Evolutionary conservation across 2,888 invertebrate species (phyloP), one percentile per base, ranked within the genome.

Genomic region (Atrina japonica): DNA sequence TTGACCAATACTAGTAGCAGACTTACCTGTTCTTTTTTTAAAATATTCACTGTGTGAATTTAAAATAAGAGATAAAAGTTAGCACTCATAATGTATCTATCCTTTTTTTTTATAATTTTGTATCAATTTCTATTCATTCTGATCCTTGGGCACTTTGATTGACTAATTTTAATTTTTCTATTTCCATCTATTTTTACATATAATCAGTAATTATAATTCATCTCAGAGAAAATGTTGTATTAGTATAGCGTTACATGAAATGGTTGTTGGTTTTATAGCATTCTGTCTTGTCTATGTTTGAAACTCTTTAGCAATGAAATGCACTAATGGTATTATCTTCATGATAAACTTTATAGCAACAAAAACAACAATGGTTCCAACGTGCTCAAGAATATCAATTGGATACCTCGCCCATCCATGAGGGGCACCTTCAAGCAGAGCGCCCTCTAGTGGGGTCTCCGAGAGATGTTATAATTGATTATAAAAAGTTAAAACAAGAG

Each of bases 401-500:
- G 64, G 81, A 81, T 11, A 50, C 67, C 6, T 74, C 77, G 18
- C 76, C 79, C 40, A 61, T 49, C 43, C 70, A 75, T 52, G 64
- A 75, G 18, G 68, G 71, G 40, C 75, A 77, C 63, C 69, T 75
- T 11, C 74, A 77, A 11, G 65, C 72, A 41, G 81, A 79, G 74
- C 74, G 81, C 69, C 81, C 81, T 43, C 75, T 81, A 59, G 81
- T 81, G 72, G 81, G 81, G 65, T 78, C 79, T 73, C 81, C 76
- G 30, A 71, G 76, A 53, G 77, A 77, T 35, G 35, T 61, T 30
- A 61, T 61, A 9, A 50, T 61, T 30, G 61, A 61, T 61, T 61
- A 61, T 61, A 61, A 61, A 61, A 61, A 61, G 47, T 14, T 61
- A 23, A 61, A 61, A 61, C 27, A 61, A 30, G 49, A 50, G 43